phyloP scores from a whole-genome alignment of 2,113 vertebrate species.

The Zosterops lateralis region DNA sequence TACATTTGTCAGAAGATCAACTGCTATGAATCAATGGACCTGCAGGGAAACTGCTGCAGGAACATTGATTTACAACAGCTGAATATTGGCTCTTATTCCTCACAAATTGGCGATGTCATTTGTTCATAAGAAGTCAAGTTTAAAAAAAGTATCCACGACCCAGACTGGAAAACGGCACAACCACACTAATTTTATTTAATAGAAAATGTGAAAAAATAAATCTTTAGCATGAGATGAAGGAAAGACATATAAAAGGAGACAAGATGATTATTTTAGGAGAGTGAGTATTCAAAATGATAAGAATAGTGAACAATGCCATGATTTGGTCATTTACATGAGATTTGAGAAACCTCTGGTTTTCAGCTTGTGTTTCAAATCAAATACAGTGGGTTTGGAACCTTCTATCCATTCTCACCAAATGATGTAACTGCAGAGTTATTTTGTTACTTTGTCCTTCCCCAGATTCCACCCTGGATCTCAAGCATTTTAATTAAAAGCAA shows the following conservation, averaged over 20 bases:
- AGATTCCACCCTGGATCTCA: background rate
- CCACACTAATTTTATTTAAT: background rate
- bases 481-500: background rate
- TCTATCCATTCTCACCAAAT: background rate
- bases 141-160: background rate
- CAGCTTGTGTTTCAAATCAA: background rate
- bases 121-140: background rate
- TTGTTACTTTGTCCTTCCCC: background rate
- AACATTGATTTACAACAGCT: background rate
- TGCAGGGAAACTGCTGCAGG: background rate
- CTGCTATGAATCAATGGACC: background rate
- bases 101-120: background rate
- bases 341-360: background rate
- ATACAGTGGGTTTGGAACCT: background rate
- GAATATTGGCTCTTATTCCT: background rate
- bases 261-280: background rate
- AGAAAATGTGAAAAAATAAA: background rate
- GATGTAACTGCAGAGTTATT: background rate
- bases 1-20: background rate
- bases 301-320: background rate
- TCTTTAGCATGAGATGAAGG: background rate
- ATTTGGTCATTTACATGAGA: background rate
- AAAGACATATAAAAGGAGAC: background rate
- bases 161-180: background rate
- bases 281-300: background rate